Evolutionary conservation across 2,888 invertebrate genomes (phyloP).

Genomic region (Andrena bicolor): DNA sequence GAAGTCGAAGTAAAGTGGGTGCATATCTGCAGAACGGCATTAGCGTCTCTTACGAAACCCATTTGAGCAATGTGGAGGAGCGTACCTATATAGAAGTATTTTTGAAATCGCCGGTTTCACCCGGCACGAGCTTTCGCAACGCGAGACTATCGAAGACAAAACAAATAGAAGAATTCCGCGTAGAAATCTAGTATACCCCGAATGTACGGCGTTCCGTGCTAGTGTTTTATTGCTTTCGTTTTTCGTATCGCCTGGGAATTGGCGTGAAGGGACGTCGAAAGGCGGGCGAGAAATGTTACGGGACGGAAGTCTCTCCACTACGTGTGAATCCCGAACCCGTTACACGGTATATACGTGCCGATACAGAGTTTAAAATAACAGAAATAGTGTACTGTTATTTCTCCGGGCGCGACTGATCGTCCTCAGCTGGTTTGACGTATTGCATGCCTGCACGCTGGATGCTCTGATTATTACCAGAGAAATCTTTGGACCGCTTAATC

Average conservation of each 20-base stretch:
- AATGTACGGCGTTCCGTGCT: background rate
- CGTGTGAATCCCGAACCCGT: conserved; percentile 20
- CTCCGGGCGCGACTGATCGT: conserved; percentile 9
- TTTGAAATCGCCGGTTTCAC: conserved; percentile 31
- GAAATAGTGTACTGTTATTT: conserved; percentile 30
- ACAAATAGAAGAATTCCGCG: background rate
- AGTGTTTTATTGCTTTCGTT: background rate
- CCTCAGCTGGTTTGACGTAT: background rate
- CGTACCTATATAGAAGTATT: conserved; percentile 14
- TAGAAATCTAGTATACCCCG: background rate
- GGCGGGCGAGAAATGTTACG: background rate
- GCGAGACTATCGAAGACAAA: background rate
- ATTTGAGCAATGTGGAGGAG: background rate
- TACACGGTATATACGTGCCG: background rate
- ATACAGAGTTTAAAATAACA: conserved; percentile 1
- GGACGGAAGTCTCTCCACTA: background rate
- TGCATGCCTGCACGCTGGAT: conserved; percentile 1
- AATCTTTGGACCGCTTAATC: background rate
- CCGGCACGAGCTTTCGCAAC: conserved; percentile 16
- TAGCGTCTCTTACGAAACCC: conserved; percentile 6
- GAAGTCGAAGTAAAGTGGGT: background rate
- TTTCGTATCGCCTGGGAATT: background rate
- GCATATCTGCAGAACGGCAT: background rate
- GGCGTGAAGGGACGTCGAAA: too few relatives aligned
- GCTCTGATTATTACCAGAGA: background rate